A percentile compares a stretch with the other conserved stretches of the same genome.
Conservation (phyloP, 2,797 vertebrate genomes). For the Protonibea diacanthus region DNA sequence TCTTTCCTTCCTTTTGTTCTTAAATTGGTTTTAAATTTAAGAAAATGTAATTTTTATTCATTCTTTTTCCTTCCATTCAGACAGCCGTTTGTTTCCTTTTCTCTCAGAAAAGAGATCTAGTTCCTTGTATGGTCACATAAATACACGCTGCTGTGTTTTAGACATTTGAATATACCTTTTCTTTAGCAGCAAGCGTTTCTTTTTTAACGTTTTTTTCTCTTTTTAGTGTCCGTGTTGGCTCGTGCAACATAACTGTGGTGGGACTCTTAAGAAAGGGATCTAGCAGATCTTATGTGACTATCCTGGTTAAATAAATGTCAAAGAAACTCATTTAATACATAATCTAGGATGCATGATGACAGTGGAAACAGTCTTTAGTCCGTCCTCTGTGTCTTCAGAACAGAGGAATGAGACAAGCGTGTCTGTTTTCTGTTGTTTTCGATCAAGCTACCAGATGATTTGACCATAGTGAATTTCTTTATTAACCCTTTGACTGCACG, state of each 20-base stretch:
- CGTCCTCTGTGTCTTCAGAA: background rate
- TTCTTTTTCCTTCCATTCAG: background rate
- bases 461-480: constrained; percentile 41
- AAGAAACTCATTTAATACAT: background rate
- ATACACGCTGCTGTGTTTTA: background rate
- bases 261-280: background rate
- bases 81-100: background rate
- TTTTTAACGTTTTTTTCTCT: background rate
- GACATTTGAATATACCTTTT: background rate
- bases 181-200: background rate
- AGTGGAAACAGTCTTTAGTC: background rate
- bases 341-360: background rate
- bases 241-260: background rate
- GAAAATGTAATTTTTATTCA: too few species aligned
- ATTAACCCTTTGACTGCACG: constrained; percentile 69
- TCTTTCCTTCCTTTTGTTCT: too few species aligned
- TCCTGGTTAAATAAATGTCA: background rate
- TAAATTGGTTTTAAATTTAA: too few species aligned
- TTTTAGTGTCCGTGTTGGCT: background rate
- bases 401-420: constrained; percentile 1
- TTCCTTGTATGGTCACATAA: constrained; percentile 1
- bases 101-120: background rate
- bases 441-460: constrained; percentile 42
- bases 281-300: background rate
- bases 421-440: constrained; percentile 35